A percentile compares a stretch with the other conserved stretches of the same genome.
Evolutionary conservation across 2,888 invertebrate species (phyloP).

Genomic region (Spodoptera exigua): DNA sequence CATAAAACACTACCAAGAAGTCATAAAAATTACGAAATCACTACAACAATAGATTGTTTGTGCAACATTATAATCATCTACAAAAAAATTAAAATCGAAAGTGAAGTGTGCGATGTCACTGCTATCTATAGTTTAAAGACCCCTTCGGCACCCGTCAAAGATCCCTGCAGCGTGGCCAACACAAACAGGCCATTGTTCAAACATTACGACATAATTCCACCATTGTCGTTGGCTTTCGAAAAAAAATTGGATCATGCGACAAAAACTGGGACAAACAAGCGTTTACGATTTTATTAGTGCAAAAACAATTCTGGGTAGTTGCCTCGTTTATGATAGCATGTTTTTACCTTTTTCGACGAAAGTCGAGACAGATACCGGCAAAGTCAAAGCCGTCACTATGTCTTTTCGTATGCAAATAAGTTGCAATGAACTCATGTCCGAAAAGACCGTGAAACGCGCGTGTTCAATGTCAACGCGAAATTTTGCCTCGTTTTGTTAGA

Average conservation of each 20-base stretch:
- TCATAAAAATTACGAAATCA: conserved; percentile 19
- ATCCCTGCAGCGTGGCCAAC: conserved; percentile 61
- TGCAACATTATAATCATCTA: conserved; percentile 29
- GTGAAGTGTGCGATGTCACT: conserved; percentile 49
- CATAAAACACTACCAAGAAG: conserved; percentile 22
- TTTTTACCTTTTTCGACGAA: conserved; percentile 79
- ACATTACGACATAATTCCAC: conserved; percentile 78
- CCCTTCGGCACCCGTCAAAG: conserved; percentile 70
- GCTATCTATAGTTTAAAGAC: conserved; percentile 58
- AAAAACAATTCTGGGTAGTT: conserved; percentile 80
- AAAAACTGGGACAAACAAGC: conserved; percentile 66
- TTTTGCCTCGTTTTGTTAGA: conserved; percentile 64
- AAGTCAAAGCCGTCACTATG: conserved; percentile 74
- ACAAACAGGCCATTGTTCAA: conserved; percentile 78
- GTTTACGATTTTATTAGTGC: conserved; percentile 82
- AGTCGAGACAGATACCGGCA: conserved; percentile 77
- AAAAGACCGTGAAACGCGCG: conserved; percentile 72
- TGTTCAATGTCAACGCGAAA: conserved; percentile 78
- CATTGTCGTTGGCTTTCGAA: conserved; percentile 68
- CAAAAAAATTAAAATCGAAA: conserved; percentile 58
- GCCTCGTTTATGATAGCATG: conserved; percentile 74
- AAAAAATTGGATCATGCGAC: conserved; percentile 74
- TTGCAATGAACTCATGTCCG: conserved; percentile 82
- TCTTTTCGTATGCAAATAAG: conserved; percentile 86
- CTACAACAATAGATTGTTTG: conserved; percentile 18